Evolutionary conservation across 2,888 invertebrate species (phyloP).

Genomic region (Eilema sororculum): DNA sequence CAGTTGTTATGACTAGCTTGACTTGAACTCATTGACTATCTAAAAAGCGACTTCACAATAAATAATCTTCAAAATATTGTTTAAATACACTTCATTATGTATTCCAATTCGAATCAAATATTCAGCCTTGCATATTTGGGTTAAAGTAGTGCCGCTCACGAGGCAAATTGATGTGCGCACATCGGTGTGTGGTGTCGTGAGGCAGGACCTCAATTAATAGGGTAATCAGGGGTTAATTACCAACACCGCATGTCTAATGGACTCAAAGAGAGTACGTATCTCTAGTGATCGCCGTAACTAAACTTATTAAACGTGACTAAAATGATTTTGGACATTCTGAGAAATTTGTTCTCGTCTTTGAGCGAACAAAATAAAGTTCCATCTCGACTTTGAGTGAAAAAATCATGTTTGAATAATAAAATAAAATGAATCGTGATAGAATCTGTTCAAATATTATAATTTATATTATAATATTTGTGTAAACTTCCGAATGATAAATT

Average conservation of each 20-base stretch:
- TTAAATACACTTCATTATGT: neutral
- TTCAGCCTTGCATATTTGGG: neutral
- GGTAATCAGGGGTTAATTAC: conserved; percentile 39
- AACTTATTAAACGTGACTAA: neutral
- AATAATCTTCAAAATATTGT: neutral
- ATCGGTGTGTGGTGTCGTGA: conserved; percentile 9
- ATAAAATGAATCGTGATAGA: too few relatives aligned
- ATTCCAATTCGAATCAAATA: neutral
- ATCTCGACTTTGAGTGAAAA: too few relatives aligned
- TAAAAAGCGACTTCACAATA: too few relatives aligned
- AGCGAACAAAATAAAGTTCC: neutral
- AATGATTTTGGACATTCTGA: neutral
- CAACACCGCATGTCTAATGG: conserved; percentile 43
- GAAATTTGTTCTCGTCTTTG: neutral
- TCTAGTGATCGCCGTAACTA: conserved; percentile 14
- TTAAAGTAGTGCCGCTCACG: neutral
- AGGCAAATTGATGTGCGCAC: conserved; percentile 9
- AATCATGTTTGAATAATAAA: too few relatives aligned
- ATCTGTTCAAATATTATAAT: too few relatives aligned
- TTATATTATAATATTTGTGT: too few relatives aligned
- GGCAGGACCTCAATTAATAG: conserved; percentile 32
- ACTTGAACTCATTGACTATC: neutral
- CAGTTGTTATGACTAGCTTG: too few relatives aligned
- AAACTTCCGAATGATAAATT: too few relatives aligned
- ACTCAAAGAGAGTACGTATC: conserved; percentile 17